Percentiles rank a stretch among this genome's conserved stretches.
These are phyloP conservation scores for Watsonalla binaria DNA, from an alignment of 2,888 invertebrate species.

Conservation along the genomic window DNA sequence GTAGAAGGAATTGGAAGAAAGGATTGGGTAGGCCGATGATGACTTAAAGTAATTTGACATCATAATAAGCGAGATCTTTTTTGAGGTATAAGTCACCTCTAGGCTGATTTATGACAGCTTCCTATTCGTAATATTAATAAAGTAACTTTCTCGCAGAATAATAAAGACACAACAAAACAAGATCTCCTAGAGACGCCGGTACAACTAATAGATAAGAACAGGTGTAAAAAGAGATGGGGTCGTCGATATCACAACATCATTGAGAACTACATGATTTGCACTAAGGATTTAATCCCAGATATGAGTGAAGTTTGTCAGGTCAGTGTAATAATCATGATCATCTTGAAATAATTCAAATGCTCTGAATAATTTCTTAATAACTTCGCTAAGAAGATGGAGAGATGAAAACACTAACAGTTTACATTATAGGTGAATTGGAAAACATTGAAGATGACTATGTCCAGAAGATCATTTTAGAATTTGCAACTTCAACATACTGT, in stretches of 20 bases:
- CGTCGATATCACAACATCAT: slow-evolving; percentile 47
- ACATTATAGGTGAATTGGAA: too few relatives aligned
- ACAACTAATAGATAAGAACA: slow-evolving; percentile 28
- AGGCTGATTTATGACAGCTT: background rate
- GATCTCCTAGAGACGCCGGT: slow-evolving; percentile 35
- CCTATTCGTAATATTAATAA: background rate
- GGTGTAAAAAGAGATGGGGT: slow-evolving; percentile 49
- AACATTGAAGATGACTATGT: too few relatives aligned
- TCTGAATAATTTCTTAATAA: too few relatives aligned
- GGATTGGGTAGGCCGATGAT: too few relatives aligned
- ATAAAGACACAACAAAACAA: slow-evolving; percentile 11
- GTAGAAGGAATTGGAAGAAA: too few relatives aligned
- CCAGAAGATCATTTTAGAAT: background rate
- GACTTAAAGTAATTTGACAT: too few relatives aligned
- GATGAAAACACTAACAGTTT: too few relatives aligned
- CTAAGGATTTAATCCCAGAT: slow-evolving; percentile 38
- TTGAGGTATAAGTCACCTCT: too few relatives aligned
- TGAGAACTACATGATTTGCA: slow-evolving; percentile 58
- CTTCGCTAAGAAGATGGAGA: too few relatives aligned
- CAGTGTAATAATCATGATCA: slow-evolving; percentile 3
- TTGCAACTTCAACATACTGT: background rate
- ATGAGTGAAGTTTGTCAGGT: slow-evolving; percentile 45
- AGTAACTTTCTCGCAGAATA: background rate
- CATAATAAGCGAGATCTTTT: too few relatives aligned
- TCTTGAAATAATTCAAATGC: too few relatives aligned